Base-by-base conservation (phyloP, 2,113 vertebrate species). In the Amblyornis subalaris region DNA sequence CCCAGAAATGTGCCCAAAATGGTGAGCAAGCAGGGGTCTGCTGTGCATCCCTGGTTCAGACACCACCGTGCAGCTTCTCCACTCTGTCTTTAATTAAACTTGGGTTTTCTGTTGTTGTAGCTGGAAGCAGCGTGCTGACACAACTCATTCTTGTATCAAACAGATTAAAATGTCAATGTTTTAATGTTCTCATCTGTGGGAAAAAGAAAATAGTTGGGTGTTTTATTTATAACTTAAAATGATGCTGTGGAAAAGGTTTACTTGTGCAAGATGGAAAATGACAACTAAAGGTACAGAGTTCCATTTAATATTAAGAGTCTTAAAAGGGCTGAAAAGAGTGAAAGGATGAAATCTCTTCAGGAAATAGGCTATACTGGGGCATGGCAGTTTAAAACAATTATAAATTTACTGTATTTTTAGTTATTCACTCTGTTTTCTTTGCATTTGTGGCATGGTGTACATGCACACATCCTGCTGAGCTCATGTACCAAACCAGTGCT, bases 161-260 rank as follows among this genome's bases (percentile, higher is more conserved):
- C 95, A 97, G 97, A 98, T 98, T 97, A 97, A 98, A 98, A 98
- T 97, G 96, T 98, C 97, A 97, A 89, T 97, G 95, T 97, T 98
- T 97, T 97, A 97, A 95, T 97, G 96, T 97, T 97, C 96, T 97
- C 95, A 91, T 97, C 96, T 97, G 97, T 98, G 96, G 96, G 97
- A 97, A 97, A 97, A 96, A 96, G 95, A 97, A 98, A 97, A 97
- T 96, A 97, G 97, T 97, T 96, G 93, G 89, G 57, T 95, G 96
- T 95, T 97, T 98, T 97, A 98, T 98, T 97, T 97, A 96, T 98
- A 97, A 97, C 96, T 97, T 97, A 40, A 95, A 90, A 90, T 93
- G 95, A 96, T 81, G 83, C 91, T 86, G 64, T 96, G 95, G 87
- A 97, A 93, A 96, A 96, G 89, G 84, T 95, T 96, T 96, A 87